phyloP scores from a whole-genome alignment of 2,888 invertebrate genomes.

The Thymelicus lineola region DNA sequence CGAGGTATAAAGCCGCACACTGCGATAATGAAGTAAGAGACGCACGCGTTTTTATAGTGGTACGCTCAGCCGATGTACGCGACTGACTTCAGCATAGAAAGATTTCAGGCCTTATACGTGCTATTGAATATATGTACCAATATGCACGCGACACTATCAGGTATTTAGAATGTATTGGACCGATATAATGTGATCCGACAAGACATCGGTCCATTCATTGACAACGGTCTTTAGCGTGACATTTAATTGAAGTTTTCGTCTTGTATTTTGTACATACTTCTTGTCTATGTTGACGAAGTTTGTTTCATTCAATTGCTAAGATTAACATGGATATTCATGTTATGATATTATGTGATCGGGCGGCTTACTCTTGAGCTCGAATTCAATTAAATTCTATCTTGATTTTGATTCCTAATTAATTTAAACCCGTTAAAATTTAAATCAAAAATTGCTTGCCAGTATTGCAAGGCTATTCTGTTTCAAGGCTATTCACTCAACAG shows the following conservation, averaged over 20 bases:
- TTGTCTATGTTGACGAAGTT: slow-evolving; percentile 47
- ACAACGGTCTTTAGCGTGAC: slow-evolving; percentile 23
- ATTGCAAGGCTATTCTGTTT: too few species aligned
- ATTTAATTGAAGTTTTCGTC: slow-evolving; percentile 42
- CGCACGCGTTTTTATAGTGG: too few species aligned
- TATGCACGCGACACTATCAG: background rate
- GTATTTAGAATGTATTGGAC: background rate
- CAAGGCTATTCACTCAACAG: too few species aligned
- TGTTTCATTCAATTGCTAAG: slow-evolving; percentile 42
- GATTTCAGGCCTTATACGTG: too few species aligned
- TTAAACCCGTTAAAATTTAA: too few species aligned
- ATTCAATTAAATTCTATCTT: background rate
- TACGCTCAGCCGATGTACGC: too few species aligned
- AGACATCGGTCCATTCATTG: background rate
- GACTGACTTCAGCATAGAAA: too few species aligned
- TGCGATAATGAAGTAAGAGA: too few species aligned
- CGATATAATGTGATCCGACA: background rate
- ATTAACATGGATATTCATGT: slow-evolving; percentile 39
- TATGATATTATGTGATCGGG: slow-evolving; percentile 33
- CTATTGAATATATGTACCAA: background rate
- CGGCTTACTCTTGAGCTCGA: slow-evolving; percentile 1
- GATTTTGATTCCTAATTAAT: too few species aligned
- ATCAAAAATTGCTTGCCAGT: too few species aligned
- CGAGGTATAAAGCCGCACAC: too few species aligned
- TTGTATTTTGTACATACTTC: slow-evolving; percentile 53